These are phyloP conservation scores for Dipus sagitta DNA, from an alignment of 2,797 vertebrate species.

Conservation along the genomic window DNA sequence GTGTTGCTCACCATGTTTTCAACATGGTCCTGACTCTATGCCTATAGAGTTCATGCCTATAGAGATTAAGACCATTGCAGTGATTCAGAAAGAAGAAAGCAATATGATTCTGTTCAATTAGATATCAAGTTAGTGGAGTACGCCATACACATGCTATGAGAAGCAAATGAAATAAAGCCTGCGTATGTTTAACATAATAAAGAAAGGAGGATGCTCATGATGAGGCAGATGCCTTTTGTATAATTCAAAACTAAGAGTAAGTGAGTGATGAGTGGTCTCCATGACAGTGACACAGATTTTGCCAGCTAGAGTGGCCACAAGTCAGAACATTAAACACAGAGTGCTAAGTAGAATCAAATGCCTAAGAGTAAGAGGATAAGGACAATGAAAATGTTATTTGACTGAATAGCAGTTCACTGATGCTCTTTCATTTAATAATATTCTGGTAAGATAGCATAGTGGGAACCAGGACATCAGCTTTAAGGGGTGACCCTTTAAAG, in stretches of 20 bases:
- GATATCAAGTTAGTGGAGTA: neutral
- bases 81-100: neutral
- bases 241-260: neutral
- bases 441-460: neutral
- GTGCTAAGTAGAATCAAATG: neutral
- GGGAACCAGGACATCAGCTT: neutral
- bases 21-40: slow-evolving; percentile 5
- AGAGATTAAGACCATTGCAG: neutral
- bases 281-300: neutral
- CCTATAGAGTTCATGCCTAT: neutral
- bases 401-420: neutral
- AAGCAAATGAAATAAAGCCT: neutral
- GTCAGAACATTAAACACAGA: neutral
- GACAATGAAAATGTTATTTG: neutral
- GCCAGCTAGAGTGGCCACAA: rapidly evolving
- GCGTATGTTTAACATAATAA: neutral
- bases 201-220: neutral
- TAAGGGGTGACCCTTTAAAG: neutral
- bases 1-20: neutral
- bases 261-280: neutral
- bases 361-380: neutral
- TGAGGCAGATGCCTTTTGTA: neutral
- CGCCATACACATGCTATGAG: neutral
- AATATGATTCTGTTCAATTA: neutral
- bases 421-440: neutral